Conservation (phyloP, 2,797 vertebrate species). For the Xenentodon cancila region DNA sequence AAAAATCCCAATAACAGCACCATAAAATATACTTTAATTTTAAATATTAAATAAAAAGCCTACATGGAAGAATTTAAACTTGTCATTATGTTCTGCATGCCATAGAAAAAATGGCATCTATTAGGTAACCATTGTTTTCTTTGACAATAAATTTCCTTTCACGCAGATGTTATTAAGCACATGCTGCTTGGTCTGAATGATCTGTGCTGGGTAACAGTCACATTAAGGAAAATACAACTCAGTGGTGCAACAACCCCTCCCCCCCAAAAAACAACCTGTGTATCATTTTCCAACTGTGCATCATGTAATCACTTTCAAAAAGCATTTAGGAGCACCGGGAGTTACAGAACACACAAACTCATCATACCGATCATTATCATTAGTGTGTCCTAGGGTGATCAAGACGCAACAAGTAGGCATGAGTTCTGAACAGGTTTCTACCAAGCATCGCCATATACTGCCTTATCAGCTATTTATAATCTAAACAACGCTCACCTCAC, state of each 20-base stretch:
- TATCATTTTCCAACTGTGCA: slow-evolving; percentile 28
- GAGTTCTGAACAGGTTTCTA: slow-evolving; percentile 2
- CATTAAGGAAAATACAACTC: slow-evolving; percentile 42
- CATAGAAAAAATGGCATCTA: neutral
- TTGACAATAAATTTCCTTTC: slow-evolving; percentile 17
- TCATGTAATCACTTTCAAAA: slow-evolving; percentile 40
- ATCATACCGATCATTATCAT: slow-evolving; percentile 8
- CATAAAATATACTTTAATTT: slow-evolving; percentile 2
- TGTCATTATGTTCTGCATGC: neutral
- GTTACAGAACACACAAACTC: slow-evolving; percentile 18
- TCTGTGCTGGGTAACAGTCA: slow-evolving; percentile 24
- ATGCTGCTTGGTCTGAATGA: slow-evolving; percentile 28
- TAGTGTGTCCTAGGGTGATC: slow-evolving; percentile 11
- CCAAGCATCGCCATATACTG: slow-evolving; percentile 3
- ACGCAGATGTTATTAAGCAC: slow-evolving; percentile 29
- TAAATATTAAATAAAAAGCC: slow-evolving; percentile 2
- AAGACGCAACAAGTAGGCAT: slow-evolving; percentile 10
- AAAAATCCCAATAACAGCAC: slow-evolving; percentile 15
- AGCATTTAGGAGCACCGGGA: slow-evolving; percentile 16
- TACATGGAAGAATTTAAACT: neutral
- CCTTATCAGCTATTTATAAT: slow-evolving; percentile 17
- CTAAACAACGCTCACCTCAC: slow-evolving; percentile 29
- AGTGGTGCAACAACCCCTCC: slow-evolving; percentile 21
- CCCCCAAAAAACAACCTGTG: slow-evolving; percentile 20
- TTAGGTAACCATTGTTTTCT: slow-evolving; percentile 16